Base-by-base conservation (phyloP, 2,113 vertebrate genomes). In the Aegithalos caudatus region DNA sequence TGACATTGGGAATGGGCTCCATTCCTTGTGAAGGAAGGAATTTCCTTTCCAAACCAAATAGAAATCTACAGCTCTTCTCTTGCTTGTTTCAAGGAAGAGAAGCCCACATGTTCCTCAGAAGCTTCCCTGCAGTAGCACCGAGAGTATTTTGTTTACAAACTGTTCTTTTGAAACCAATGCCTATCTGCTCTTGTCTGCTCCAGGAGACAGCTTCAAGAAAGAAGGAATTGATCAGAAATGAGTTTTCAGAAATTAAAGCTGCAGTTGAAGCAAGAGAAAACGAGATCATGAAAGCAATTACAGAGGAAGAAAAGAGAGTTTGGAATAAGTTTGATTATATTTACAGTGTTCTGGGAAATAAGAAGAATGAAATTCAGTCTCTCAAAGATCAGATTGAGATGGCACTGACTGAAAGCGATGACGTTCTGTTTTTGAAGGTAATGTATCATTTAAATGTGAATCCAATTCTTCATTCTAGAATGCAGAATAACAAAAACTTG, bases 361-460 rank as follows among this genome's bases (percentile, higher is more conserved):
- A 99, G 90, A 93, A 98, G 20, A 95, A 82, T 0, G 98, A 97
- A 94, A 97, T 99, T 85, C 97, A 95, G 45, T 90, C 69, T 28
- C 85, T 98, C 50, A 98, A 94, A 94, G 98, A 97, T 9, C 95
- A 98, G n/a, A 95, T 99, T 76, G 96, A 98, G 83, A 90, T 81
- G 53, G 92, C 97, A 56, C 97, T 99, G 95, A 84, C 76, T 19
- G 97, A 98, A 91, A 91, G 58, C 5, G 98, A 98, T 2, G 98
- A 98, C 2, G 33, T 98, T 38, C 84, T 97, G n/a, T 99, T 99
- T 97, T 97, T 99, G 47, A 98, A 99, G 99, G 99, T 99, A 94
- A 94, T 96, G 35, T 3, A 4, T 56, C 40, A 48, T 70, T 78
- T 69, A 69, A 48, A 64, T 33, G 33, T 2, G 4, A 86, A 79